phyloP scores from a whole-genome alignment of 2,888 invertebrate species.

The Byasa hedistus region DNA sequence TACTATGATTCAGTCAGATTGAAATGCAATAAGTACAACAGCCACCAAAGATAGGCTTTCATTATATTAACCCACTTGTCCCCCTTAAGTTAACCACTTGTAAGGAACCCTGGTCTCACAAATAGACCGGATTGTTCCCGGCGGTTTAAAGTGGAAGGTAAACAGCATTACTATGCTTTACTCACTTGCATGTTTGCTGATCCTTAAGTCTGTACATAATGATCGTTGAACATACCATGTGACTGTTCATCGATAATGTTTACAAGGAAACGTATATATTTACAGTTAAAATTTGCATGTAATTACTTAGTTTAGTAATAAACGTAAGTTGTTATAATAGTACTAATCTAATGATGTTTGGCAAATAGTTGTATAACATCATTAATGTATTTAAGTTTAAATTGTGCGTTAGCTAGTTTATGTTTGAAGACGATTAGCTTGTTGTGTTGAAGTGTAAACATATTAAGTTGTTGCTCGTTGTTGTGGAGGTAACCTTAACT shows the following conservation, averaged over 20 bases:
- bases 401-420: too few species aligned
- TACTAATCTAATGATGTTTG: too few species aligned
- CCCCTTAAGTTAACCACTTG: neutral
- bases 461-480: too few species aligned
- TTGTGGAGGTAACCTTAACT: too few species aligned
- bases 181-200: slow-evolving; percentile 13
- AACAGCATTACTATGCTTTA: slow-evolving; percentile 25
- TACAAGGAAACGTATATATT: slow-evolving; percentile 4
- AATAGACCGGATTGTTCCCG: slow-evolving; percentile 25
- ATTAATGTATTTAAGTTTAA: too few species aligned
- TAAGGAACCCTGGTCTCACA: slow-evolving; percentile 6
- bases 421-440: too few species aligned
- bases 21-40: too few species aligned
- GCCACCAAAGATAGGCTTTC: too few species aligned
- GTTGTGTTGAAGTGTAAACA: too few species aligned
- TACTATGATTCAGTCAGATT: too few species aligned
- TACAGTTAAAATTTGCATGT: neutral
- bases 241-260: neutral
- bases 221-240: neutral
- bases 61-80: neutral
- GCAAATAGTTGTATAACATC: too few species aligned
- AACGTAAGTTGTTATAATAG: too few species aligned
- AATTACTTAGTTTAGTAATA: neutral
- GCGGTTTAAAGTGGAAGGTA: slow-evolving; percentile 25
- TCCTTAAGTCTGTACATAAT: neutral